Conservation (phyloP, 2,888 invertebrate species). For the Epinotia nisella region DNA sequence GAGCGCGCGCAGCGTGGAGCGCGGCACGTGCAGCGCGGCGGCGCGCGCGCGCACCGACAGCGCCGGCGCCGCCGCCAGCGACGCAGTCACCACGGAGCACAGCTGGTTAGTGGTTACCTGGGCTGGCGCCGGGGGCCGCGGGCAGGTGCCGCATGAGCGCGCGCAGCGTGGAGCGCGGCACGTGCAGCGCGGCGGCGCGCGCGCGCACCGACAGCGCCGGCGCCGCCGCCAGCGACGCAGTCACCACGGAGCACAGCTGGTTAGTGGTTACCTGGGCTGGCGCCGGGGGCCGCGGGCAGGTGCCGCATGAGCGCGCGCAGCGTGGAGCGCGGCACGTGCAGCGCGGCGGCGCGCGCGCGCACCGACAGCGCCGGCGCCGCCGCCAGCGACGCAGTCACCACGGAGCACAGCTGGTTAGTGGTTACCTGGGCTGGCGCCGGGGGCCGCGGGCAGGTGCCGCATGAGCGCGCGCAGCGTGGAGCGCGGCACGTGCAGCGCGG, state of each 20-base stretch:
- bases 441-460: neutral
- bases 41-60: too few relatives aligned
- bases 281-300: neutral
- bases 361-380: too few relatives aligned
- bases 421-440: neutral
- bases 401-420: too few relatives aligned
- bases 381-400: neutral
- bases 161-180: too few relatives aligned
- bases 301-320: constrained; percentile 9
- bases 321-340: too few relatives aligned
- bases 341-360: too few relatives aligned
- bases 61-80: constrained; percentile 61
- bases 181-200: too few relatives aligned
- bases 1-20: constrained; percentile 68
- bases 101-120: constrained; percentile 45
- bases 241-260: too few relatives aligned
- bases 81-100: constrained; percentile 65
- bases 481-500: too few relatives aligned
- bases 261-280: neutral
- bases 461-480: constrained; percentile 9
- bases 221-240: neutral
- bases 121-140: neutral
- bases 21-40: too few relatives aligned
- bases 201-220: too few relatives aligned
- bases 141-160: neutral